Evolutionary conservation across 2,113 vertebrate genomes (phyloP), one percentile per base, ranked within the genome.

Genomic region (Sterna hirundo): DNA sequence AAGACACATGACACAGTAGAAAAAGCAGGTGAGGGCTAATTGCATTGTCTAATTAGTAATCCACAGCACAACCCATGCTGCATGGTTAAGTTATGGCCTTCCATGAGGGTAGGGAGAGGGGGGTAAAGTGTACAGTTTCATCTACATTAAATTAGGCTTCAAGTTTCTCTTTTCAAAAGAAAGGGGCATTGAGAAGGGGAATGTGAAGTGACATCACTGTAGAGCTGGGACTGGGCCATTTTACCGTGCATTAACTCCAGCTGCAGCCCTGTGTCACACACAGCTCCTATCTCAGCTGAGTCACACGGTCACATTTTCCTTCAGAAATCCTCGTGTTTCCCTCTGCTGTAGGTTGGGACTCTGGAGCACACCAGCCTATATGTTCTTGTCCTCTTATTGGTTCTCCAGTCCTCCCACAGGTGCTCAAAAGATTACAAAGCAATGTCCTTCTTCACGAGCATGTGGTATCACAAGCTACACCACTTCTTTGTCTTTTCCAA

Each of bases 361-460:
- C 27, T 42, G 69, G 57, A 71, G 34, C 51, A 66, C 34, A 47
- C 19, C 62, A 65, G 0, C 70, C 38, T 27, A 13, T 46, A 42
- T 7, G 11, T 66, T 49, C 46, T 77, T 2, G 0, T 60, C 7
- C 0, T 88, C 64, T 61, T 76, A 49, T 36, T 0, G 0, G 25
- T 44, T 58, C 70, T 62, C 34, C 46, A 61, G 38, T 65, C 27
- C 17, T 71, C 13, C 54, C 32, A 44, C 40, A 42, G 38, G 12
- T 36, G 13, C 47, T 29, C 2, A 1, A 21, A 82, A 55, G 58
- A 47, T 60, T 82, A 60, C 52, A 89, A 49, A 82, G 40, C 58
- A 60, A n/a, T 2, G 0, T 54, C 8, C 12, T 22, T 44, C 64
- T 32, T 77, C 32, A 32, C 12, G 10, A 55, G 29, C 34, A 72